phyloP scores from a whole-genome alignment of 2,888 invertebrate genomes.

The Tinea pellionella region DNA sequence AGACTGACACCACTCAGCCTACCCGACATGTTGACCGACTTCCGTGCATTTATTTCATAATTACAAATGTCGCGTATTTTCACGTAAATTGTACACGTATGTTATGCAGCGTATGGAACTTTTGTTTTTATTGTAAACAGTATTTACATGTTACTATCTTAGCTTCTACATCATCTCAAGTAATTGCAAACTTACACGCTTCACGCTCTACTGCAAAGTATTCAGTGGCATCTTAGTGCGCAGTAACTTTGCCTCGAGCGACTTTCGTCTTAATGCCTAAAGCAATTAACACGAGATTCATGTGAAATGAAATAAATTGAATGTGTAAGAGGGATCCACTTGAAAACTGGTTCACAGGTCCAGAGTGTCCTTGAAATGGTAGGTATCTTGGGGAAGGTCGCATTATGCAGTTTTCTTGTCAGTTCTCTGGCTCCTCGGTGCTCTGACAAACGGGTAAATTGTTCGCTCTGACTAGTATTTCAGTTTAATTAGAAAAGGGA shows the following conservation, averaged over 20 bases:
- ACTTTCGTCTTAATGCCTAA: neutral
- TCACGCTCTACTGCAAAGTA: constrained; percentile 52
- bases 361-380: constrained; percentile 57
- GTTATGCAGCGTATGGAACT: too few species aligned
- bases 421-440: constrained; percentile 28
- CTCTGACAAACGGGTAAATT: neutral
- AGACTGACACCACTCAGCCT: too few species aligned
- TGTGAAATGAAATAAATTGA: neutral
- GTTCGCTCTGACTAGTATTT: neutral
- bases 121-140: too few species aligned
- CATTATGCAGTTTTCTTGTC: constrained; percentile 47
- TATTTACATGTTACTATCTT: neutral
- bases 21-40: too few species aligned
- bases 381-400: constrained; percentile 45
- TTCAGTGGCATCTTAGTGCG: constrained; percentile 28
- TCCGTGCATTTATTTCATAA: too few species aligned
- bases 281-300: neutral
- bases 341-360: constrained; percentile 45
- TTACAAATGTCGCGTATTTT: too few species aligned
- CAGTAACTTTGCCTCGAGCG: neutral
- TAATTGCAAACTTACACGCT: constrained; percentile 43
- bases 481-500: neutral
- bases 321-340: neutral
- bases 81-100: too few species aligned
- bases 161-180: neutral